Evolutionary conservation across 2,113 vertebrate species (phyloP).

Genomic region (Craseonycteris thonglongyai): DNA sequence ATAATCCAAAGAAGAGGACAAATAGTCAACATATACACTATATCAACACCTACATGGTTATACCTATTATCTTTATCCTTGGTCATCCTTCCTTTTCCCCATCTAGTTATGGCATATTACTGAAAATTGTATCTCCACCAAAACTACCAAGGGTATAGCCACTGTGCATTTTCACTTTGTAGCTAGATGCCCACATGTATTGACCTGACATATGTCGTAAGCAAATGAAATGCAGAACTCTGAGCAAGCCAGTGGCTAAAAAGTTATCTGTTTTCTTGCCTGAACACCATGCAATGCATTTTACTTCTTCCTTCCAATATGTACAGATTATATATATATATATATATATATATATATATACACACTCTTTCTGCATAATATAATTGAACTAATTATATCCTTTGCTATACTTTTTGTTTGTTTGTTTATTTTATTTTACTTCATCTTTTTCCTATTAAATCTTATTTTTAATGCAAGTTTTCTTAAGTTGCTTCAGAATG

Average conservation of each 20-base stretch:
- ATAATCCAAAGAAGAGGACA: not conserved
- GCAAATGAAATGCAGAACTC: not conserved
- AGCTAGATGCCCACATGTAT: not conserved
- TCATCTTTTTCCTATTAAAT: not conserved
- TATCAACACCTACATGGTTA: not conserved
- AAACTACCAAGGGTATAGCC: not conserved
- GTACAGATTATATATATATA: not conserved
- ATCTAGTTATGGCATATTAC: not conserved
- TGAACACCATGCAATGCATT: not conserved
- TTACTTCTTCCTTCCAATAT: not conserved
- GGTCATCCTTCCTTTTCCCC: not conserved
- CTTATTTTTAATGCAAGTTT: not conserved
- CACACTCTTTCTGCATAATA: not conserved
- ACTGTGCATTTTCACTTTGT: not conserved
- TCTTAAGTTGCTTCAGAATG: not conserved
- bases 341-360: no score
- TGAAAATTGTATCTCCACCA: not conserved
- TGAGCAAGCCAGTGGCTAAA: not conserved
- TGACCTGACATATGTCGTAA: not conserved
- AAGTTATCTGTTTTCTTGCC: not conserved
- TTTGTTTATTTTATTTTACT: not conserved
- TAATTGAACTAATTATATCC: not conserved
- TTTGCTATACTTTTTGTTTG: no score
- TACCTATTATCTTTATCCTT: not conserved
- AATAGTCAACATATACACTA: not conserved